Percentiles rank a stretch among this genome's conserved stretches.
phyloP scores from a whole-genome alignment of 2,888 invertebrate genomes.

The Cerceris rybyensis region DNA sequence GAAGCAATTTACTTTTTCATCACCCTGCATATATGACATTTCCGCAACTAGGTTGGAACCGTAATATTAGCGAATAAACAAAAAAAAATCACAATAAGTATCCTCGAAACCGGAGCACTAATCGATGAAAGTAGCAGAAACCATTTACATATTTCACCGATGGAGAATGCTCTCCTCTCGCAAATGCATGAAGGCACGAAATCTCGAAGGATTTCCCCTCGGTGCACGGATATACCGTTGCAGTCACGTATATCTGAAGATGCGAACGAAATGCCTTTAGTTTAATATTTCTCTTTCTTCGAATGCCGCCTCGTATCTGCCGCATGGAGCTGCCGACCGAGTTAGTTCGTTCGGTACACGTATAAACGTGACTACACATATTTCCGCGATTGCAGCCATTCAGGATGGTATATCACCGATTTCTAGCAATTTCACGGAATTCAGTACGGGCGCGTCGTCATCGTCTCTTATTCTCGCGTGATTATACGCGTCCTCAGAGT shows the following conservation, averaged over 20 bases:
- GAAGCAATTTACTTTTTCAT: too few relatives aligned
- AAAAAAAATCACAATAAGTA: too few relatives aligned
- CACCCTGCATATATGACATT: too few relatives aligned
- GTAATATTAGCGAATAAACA: too few relatives aligned
- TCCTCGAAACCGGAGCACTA: too few relatives aligned
- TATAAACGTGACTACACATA: constrained; percentile 62
- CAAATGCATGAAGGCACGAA: not conserved
- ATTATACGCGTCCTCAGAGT: constrained; percentile 53
- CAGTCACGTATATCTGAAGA: constrained; percentile 24
- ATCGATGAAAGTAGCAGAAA: too few relatives aligned
- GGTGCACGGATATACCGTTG: constrained; percentile 9
- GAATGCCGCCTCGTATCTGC: not conserved
- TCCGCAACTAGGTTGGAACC: too few relatives aligned
- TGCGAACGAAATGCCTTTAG: constrained; percentile 17
- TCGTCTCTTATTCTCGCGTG: constrained; percentile 53
- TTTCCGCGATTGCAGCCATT: constrained; percentile 63
- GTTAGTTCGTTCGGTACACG: constrained; percentile 29
- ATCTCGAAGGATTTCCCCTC: not conserved
- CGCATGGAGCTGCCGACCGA: not conserved
- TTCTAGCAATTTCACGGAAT: constrained; percentile 61
- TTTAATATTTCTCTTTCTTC: constrained; percentile 18
- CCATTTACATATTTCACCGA: too few relatives aligned
- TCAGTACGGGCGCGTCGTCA: constrained; percentile 47
- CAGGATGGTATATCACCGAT: constrained; percentile 49
- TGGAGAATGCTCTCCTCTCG: too few relatives aligned